A percentile compares a stretch with the other conserved stretches of the same genome.
Conservation (phyloP, 2,797 vertebrate species). For the Staurois parvus region DNA sequence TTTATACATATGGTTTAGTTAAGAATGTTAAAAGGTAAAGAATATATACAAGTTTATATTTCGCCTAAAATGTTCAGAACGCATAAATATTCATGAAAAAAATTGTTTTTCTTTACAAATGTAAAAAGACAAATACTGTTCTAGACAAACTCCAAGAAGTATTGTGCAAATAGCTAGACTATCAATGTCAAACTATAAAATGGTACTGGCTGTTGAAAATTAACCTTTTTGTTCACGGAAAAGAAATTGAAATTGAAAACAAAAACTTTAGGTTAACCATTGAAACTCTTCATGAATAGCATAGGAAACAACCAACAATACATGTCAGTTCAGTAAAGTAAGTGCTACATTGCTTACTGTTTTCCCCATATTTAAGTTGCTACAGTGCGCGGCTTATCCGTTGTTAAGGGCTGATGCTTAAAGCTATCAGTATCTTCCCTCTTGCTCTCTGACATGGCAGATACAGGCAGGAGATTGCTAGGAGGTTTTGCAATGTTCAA, state of each 20-base stretch:
- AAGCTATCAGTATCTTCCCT: slow-evolving; percentile 75
- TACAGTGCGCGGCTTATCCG: slow-evolving; percentile 79
- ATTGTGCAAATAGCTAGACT: slow-evolving; percentile 74
- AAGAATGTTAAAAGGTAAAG: slow-evolving; percentile 77
- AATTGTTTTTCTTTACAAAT: slow-evolving; percentile 75
- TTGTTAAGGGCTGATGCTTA: slow-evolving; percentile 72
- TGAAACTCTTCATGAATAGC: slow-evolving; percentile 67
- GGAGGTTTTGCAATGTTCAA: slow-evolving; percentile 84
- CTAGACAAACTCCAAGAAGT: slow-evolving; percentile 71
- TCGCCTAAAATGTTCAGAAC: slow-evolving; percentile 77
- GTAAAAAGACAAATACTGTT: slow-evolving; percentile 67
- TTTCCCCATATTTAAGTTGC: slow-evolving; percentile 65
- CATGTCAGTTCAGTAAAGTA: slow-evolving; percentile 6
- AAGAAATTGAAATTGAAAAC: slow-evolving; percentile 25
- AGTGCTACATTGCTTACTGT: slow-evolving; percentile 14
- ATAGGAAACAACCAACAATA: slow-evolving; percentile 63
- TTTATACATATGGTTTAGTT: slow-evolving; percentile 85
- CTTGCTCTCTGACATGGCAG: slow-evolving; percentile 74
- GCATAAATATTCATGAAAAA: slow-evolving; percentile 73
- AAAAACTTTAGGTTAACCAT: slow-evolving; percentile 63
- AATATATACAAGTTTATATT: slow-evolving; percentile 83
- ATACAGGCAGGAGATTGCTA: slow-evolving; percentile 71
- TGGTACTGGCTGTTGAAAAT: slow-evolving; percentile 61
- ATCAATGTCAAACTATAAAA: slow-evolving; percentile 67
- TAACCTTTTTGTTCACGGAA: slow-evolving; percentile 27